phyloP scores from a whole-genome alignment of 2,888 invertebrate species.

The Therioaphis trifolii region DNA sequence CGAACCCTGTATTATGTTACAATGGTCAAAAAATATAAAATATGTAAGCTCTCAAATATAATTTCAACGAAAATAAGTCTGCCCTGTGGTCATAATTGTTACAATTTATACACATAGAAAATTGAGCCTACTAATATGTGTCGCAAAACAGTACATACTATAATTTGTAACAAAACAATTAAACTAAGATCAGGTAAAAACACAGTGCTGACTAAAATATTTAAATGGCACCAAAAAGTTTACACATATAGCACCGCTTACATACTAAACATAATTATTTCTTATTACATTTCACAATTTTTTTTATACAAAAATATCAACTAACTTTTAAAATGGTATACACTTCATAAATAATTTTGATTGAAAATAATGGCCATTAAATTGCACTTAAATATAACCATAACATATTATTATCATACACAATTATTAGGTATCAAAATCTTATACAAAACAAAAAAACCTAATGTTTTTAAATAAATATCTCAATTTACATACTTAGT shows the following conservation, averaged over 20 bases:
- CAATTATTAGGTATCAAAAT: slow-evolving; percentile 61
- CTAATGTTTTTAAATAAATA: slow-evolving; percentile 49
- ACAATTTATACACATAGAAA: slow-evolving; percentile 38
- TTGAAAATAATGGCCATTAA: slow-evolving; percentile 60
- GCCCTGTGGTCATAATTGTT: slow-evolving; percentile 53
- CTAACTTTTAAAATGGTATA: slow-evolving; percentile 48
- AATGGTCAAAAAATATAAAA: slow-evolving; percentile 58
- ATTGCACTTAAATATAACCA: slow-evolving; percentile 47
- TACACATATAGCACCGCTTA: slow-evolving; percentile 62
- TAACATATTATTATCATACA: slow-evolving; percentile 59
- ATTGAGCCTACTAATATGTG: slow-evolving; percentile 53
- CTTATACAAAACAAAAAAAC: slow-evolving; percentile 55
- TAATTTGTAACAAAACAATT: slow-evolving; percentile 58
- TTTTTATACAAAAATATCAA: slow-evolving; percentile 54
- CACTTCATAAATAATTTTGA: slow-evolving; percentile 47
- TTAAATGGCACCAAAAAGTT: slow-evolving; percentile 62
- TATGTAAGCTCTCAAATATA: slow-evolving; percentile 60
- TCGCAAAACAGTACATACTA: slow-evolving; percentile 34
- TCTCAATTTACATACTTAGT: slow-evolving; percentile 43
- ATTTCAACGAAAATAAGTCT: slow-evolving; percentile 51
- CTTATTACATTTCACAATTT: slow-evolving; percentile 44
- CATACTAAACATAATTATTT: slow-evolving; percentile 50
- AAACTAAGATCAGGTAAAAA: slow-evolving; percentile 59
- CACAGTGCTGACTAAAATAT: slow-evolving; percentile 58
- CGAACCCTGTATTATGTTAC: slow-evolving; percentile 61